Evolutionary conservation across 2,888 invertebrate species (phyloP), one percentile per base, ranked within the genome.

Genomic region (Nemotelus nigrinus): DNA sequence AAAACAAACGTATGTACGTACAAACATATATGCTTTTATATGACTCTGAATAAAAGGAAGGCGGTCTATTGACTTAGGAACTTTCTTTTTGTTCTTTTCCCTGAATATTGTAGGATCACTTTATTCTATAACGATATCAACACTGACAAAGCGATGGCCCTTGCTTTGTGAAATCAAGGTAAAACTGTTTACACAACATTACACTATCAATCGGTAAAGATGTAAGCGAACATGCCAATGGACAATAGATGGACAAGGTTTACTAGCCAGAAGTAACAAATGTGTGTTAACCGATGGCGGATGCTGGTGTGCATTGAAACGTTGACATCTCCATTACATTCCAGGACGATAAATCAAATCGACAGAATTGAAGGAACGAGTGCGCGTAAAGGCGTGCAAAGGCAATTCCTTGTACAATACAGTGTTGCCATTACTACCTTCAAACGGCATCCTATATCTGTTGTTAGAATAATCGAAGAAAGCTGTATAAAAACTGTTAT

Each of bases 271-370:
- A 43, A 44, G 57, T 76, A 79, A 77, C 77, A 79, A 78, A 79
- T 75, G 70, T 55, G 60, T 63, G 48, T 60, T 77, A 75, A 75
- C 79, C 79, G 75, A 77, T 77, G 74, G 74, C 74, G 77, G 64
- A 70, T 53, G 57, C 77, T 68, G 48, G 68, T 63, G 45, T 68
- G 76, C 64, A 76, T 39, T 68, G 70, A 64, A 64, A 55, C 64
- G 77, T 53, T 63, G 70, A 79, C 77, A 77, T 77, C 79, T 79
- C 70, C 57, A 79, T 79, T 79, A 77, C 77, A 25, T 53, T 58
- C 45, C 8, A 55, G 10, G 41, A 44, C 58, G 68, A 77, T 77
- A 77, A 77, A 77, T 77, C 76, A 77, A 77, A 65, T 77, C 58
- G 58, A 77, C 68, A 77, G 47, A 55, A 76, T 44, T 53, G 55